Base-by-base conservation (phyloP, 2,888 invertebrate species). In the Cybosia mesomella region DNA sequence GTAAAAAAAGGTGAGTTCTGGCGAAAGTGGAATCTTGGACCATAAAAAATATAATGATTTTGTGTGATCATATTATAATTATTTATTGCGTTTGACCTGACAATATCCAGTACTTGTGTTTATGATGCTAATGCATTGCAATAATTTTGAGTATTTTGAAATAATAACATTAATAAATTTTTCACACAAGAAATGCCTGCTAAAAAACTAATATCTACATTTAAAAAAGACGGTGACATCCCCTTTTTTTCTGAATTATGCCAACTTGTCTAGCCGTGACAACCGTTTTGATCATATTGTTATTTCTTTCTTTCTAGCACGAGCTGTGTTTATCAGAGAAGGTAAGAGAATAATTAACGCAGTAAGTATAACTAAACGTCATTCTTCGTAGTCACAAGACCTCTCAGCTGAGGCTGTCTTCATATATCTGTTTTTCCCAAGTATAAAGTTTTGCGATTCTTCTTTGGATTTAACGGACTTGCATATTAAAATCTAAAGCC, bases 401-500 rank as follows among this genome's bases (percentile, higher is more conserved):
- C 89, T 91, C 93, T 95, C 95, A 95, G 95, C 95, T 95, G 95
- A 95, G 95, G 81, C 76, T 86, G 82, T 85, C 85, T 86, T 82
- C 75, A 77, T 81, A 84, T 84, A 87, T 87, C 84, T 87, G 84
- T 88, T 89, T 90, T 89, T 84, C 79, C 83, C 82, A 89, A 86
- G 83, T 71, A 80, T 71, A 75, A 75, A 82, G 84, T 81, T 82
- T 86, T 83, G 81, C 79, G 82, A 80, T 81, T 85, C 79, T 83
- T 76, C 83, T 77, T 82, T 83, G 77, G 77, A 80, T 82, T 76
- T 74, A 82, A 77, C 79, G 79, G 72, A 76, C 81, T 82, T 77
- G 73, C 71, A 76, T 81, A 83, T 82, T 74, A 77, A 68, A 83
- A 78, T 83, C 79, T 82, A 61, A 85, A 90, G 93, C 93, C 93